Base-by-base conservation (phyloP, 2,888 invertebrate genomes). In the Craniophora ligustri region DNA sequence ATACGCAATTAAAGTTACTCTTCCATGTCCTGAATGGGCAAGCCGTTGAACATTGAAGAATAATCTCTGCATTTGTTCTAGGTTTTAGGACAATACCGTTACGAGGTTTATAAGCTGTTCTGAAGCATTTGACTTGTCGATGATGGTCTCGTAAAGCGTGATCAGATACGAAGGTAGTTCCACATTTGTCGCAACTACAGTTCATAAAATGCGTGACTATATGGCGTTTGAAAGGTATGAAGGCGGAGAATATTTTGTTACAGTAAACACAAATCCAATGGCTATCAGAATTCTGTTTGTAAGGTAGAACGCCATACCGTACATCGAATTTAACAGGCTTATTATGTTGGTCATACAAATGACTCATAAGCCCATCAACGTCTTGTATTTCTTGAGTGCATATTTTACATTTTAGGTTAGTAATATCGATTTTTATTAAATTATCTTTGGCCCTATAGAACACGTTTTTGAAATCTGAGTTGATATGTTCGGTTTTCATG, bases 21-120 rank as follows among this genome's bases (percentile, higher is more conserved):
- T 88, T 90, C 92, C 92, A 92, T 2, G 91, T 92, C 42, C 92
- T 78, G 53, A 93, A 93, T 0, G 93, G 93, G 34, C 85, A 87
- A 0, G 88, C 92, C 0, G 93, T 90, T 0, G 92, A 91, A 63
- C 86, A 91, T 66, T 91, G 89, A 0, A 93, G 72, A 35, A 93
- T 90, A 2, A 92, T 89, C 66, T 91, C 90, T 0, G 93, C 93
- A 58, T 92, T 92, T 1, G 79, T 85, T 13, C 93, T 81, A 4
- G 89, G 88, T 35, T 83, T 85, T 64, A 89, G 72, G 0, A 85
- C 86, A 16, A 82, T 81, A 0, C 91, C 91, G 39, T 92, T 92
- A 0, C 92, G 83, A 14, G 92, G 85, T 61, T 91, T 91, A 39
- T 92, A 92, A 1, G 91, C 84, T 0, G 84, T 85, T 48, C 89